phyloP scores from a whole-genome alignment of 2,113 vertebrate genomes.

The Orcinus orca region DNA sequence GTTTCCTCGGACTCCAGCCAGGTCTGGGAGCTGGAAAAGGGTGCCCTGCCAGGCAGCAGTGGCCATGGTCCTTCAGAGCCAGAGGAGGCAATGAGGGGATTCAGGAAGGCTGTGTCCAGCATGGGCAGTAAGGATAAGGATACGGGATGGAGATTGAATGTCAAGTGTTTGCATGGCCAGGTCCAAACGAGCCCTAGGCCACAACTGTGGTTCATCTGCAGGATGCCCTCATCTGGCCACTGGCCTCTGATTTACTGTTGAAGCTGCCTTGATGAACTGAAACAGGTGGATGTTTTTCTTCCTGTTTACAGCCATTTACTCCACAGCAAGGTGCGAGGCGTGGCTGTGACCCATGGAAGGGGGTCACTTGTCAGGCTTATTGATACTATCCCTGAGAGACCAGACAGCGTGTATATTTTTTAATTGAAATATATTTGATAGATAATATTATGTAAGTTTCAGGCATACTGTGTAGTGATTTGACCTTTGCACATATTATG shows the following conservation, averaged over 20 bases:
- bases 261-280: too few relatives aligned
- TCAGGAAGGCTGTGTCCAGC: fast-evolving
- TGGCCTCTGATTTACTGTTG: fast-evolving
- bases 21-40: neutral
- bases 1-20: too few relatives aligned
- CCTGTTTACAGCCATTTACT: fast-evolving
- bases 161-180: fast-evolving
- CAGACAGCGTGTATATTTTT: fast-evolving
- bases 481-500: neutral
- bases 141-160: fast-evolving
- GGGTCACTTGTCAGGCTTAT: neutral
- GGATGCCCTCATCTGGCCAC: neutral
- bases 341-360: too few relatives aligned
- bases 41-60: fast-evolving
- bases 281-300: fast-evolving
- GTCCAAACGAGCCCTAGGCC: fast-evolving
- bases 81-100: neutral
- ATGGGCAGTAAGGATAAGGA: fast-evolving
- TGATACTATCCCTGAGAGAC: neutral
- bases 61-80: neutral
- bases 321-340: fast-evolving
- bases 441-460: neutral
- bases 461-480: neutral
- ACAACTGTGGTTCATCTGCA: fast-evolving
- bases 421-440: too few relatives aligned